These are phyloP conservation scores for Cheilosia soror DNA, from an alignment of 2,888 invertebrate species.

Conservation along the genomic window DNA sequence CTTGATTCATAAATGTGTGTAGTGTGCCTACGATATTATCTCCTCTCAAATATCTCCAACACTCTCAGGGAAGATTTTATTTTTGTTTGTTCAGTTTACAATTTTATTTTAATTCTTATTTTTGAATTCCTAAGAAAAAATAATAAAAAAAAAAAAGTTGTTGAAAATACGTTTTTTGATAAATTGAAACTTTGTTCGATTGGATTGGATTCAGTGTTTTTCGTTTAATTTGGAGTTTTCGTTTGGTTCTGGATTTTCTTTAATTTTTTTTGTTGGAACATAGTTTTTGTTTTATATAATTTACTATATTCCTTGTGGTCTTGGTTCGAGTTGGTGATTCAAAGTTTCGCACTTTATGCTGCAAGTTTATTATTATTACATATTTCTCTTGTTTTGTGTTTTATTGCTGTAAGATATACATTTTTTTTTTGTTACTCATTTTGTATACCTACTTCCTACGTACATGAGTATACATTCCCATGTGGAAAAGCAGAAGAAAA, in stretches of 20 bases:
- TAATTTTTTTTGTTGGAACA: conserved; percentile 13
- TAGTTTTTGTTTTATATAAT: neutral
- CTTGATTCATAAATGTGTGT: conserved; percentile 75
- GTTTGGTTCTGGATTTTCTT: conserved; percentile 57
- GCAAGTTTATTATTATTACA: conserved; percentile 53
- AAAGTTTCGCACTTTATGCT: conserved; percentile 74
- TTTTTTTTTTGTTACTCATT: conserved; percentile 35
- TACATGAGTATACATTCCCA: neutral
- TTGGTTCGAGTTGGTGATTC: conserved; percentile 69
- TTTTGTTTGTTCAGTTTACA: conserved; percentile 78
- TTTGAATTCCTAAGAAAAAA: conserved; percentile 23
- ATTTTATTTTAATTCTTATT: conserved; percentile 41
- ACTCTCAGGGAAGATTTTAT: conserved; percentile 79
- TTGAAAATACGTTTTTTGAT: conserved; percentile 46
- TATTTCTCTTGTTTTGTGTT: conserved; percentile 43
- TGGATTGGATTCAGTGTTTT: conserved; percentile 61
- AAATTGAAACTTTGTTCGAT: conserved; percentile 74
- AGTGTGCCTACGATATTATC: conserved; percentile 68
- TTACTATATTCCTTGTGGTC: conserved; percentile 43
- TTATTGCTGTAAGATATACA: conserved; percentile 64
- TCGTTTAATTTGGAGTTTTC: conserved; percentile 38
- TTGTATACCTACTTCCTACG: conserved; percentile 11
- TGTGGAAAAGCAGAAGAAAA: conserved; percentile 37
- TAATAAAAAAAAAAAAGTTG: conserved; percentile 42
- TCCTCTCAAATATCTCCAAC: conserved; percentile 73